Conservation (phyloP, 2,113 vertebrate species). For the Apteryx owenii region DNA sequence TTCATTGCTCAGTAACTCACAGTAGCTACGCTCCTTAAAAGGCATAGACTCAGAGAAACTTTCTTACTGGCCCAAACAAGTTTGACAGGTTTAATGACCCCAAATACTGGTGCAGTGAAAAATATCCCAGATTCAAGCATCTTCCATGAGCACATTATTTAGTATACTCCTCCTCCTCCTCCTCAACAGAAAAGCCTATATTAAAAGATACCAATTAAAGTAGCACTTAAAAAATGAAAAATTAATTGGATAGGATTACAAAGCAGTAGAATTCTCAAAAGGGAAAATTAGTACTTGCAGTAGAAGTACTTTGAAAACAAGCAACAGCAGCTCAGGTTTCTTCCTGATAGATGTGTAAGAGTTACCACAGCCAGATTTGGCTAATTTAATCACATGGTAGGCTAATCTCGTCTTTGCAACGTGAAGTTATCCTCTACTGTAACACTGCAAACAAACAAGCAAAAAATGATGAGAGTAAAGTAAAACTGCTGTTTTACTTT, state of each 20-base stretch:
- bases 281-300: background rate
- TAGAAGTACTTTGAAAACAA: background rate
- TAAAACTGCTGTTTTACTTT: background rate
- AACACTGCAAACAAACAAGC: background rate
- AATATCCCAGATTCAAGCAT: background rate
- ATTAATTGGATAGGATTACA: background rate
- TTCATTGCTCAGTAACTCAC: constrained; percentile 17
- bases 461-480: background rate
- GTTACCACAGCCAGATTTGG: background rate
- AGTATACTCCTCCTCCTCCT: background rate
- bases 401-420: background rate
- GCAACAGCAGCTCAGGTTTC: background rate
- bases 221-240: background rate
- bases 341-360: background rate
- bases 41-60: background rate
- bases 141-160: background rate
- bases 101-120: background rate
- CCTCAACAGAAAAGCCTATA: background rate
- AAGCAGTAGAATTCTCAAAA: background rate
- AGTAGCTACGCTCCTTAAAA: constrained; percentile 26
- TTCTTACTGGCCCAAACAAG: constrained; percentile 24
- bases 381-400: background rate
- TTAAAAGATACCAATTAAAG: background rate
- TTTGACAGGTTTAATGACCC: constrained; percentile 48
- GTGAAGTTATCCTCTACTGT: background rate